Evolutionary conservation across 2,888 invertebrate genomes (phyloP), one percentile per base, ranked within the genome.

Genomic region (Tortricodes alternella): DNA sequence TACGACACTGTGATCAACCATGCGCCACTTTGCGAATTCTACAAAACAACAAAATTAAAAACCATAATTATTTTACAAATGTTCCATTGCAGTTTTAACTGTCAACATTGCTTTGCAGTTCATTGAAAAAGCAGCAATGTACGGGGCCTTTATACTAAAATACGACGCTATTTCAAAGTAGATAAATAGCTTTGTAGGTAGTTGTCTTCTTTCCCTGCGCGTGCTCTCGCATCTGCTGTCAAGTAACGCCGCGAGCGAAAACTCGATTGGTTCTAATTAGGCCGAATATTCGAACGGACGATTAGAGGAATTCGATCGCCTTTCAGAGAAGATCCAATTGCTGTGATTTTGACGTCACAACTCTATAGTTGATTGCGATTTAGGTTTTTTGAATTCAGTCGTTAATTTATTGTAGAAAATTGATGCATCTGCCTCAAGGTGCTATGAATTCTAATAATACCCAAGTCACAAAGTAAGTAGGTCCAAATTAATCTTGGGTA

Each of bases 161-260:
- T 21, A 21, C 39, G 21, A 46, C 41, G 49, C 24, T 48, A 44
- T 52, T 58, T 53, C 55, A 62, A 58, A 46, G 46, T 44, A 18
- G 60, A 19, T 24, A n/a, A 18, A n/a, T 68, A 60, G 65, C 62
- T 49, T 73, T 67, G 74, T 78, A 68, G 58, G 52, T 51, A 66
- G 67, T 71, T 69, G 71, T 80, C 70, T 82, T 82, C 83, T 81
- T 79, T 80, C 66, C 56, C 18, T 35, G 73, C 71, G 76, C 84
- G 82, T 81, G 83, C 74, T 66, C 70, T 67, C 76, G 67, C 76
- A 76, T 85, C 83, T 76, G 71, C 77, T 81, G 85, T 83, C 86
- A 83, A 78, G 72, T 65, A 62, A 62, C 51, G 78, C 88, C 82
- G 73, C 74, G 58, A 77, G 85, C 70, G 63, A 57, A 61, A 63